These are phyloP conservation scores for Dicyrtomina minuta DNA, from an alignment of 2,888 invertebrate genomes.

Conservation along the genomic window DNA sequence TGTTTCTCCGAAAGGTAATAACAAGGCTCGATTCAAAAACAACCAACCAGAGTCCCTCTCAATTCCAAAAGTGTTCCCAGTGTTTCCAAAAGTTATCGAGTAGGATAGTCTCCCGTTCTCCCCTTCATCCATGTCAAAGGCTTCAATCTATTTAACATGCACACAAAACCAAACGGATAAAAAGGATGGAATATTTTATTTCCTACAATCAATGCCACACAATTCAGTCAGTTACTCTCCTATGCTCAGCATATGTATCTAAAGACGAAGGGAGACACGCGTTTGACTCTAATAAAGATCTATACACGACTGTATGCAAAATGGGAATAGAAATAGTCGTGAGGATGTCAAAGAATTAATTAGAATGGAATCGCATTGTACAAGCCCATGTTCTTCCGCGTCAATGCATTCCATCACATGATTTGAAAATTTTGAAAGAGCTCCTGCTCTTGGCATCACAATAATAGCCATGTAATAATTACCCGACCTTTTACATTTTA, in stretches of 20 bases:
- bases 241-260: too few species aligned
- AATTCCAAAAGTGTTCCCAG: slow-evolving; percentile 81
- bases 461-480: too few species aligned
- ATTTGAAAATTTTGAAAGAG: too few species aligned
- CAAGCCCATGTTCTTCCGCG: background rate
- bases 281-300: too few species aligned
- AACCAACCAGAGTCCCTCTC: slow-evolving; percentile 74
- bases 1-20: slow-evolving; percentile 62
- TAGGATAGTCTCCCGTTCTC: slow-evolving; percentile 77
- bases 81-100: slow-evolving; percentile 83
- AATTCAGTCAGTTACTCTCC: background rate
- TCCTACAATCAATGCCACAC: background rate
- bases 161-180: background rate
- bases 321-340: too few species aligned
- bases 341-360: too few species aligned
- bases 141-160: slow-evolving; percentile 56
- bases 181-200: background rate
- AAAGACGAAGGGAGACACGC: too few species aligned
- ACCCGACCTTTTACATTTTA: too few species aligned
- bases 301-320: too few species aligned
- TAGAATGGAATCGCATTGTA: too few species aligned
- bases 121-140: slow-evolving; percentile 80
- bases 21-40: slow-evolving; percentile 69
- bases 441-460: too few species aligned
- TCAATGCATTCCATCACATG: background rate